Percentiles rank a stretch among this genome's conserved stretches.
phyloP scores from a whole-genome alignment of 2,113 vertebrate species.

The Elachura formosa region DNA sequence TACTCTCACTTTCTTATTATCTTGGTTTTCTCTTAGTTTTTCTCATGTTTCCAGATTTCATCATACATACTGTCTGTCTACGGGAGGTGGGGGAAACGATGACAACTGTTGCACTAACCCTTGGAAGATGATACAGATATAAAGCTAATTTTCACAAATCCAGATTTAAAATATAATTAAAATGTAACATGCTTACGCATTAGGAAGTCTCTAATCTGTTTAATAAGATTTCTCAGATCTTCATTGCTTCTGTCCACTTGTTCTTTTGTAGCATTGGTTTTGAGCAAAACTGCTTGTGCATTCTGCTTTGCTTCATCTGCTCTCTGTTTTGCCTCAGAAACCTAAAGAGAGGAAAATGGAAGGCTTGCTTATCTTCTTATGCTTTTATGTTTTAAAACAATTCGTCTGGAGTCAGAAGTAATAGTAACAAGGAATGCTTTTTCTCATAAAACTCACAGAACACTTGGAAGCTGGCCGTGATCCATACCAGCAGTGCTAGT shows the following conservation, averaged over 20 bases:
- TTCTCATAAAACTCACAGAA: conserved; percentile 25
- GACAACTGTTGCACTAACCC: neutral
- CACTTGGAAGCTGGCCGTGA: neutral
- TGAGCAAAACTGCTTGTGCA: conserved; percentile 84
- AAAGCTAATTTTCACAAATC: neutral
- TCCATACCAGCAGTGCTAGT: neutral
- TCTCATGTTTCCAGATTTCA: neutral
- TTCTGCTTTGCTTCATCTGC: conserved; percentile 89
- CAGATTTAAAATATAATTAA: neutral
- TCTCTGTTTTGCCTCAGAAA: conserved; percentile 87
- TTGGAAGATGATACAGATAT: neutral
- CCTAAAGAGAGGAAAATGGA: conserved; percentile 66
- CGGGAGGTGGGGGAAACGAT: neutral
- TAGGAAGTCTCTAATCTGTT: conserved; percentile 91
- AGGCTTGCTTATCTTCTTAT: neutral
- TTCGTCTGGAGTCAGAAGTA: neutral
- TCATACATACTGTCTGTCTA: neutral
- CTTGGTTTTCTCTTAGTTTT: neutral
- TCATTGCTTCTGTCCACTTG: conserved; percentile 88
- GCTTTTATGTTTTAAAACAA: neutral
- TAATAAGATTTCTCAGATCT: conserved; percentile 89
- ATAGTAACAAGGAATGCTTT: neutral
- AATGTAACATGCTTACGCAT: conserved; percentile 77
- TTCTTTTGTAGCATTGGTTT: conserved; percentile 88
- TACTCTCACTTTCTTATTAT: neutral